Conservation (phyloP, 2,888 invertebrate genomes). For the Uloborus plumipes region DNA sequence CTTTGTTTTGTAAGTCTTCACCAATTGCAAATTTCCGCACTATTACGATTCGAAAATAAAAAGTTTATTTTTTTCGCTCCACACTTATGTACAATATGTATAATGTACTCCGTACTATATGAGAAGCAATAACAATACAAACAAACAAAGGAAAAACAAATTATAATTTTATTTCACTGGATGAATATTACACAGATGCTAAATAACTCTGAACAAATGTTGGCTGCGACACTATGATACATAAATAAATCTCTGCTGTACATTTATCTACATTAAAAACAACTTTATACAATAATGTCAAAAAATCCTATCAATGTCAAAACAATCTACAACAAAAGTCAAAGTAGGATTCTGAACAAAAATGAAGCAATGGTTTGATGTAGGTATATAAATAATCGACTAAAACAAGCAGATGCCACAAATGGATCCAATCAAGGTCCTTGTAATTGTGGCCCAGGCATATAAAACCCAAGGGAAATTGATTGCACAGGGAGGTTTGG, state of each 20-base stretch:
- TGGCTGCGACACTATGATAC: slow-evolving; percentile 14
- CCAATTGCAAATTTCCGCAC: too few relatives aligned
- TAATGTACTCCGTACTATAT: too few relatives aligned
- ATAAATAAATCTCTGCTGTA: slow-evolving; percentile 56
- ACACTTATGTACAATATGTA: too few relatives aligned
- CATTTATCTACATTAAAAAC: slow-evolving; percentile 62
- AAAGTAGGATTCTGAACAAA: slow-evolving; percentile 3
- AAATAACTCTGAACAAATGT: slow-evolving; percentile 1
- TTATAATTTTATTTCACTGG: slow-evolving; percentile 1
- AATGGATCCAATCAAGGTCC: slow-evolving; percentile 22
- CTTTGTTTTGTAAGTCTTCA: too few relatives aligned
- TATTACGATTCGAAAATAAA: too few relatives aligned
- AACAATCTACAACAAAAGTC: background rate
- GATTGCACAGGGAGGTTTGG: slow-evolving; percentile 38
- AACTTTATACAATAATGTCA: slow-evolving; percentile 41
- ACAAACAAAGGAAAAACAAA: too few relatives aligned
- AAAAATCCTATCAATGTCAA: slow-evolving; percentile 1
- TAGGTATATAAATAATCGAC: too few relatives aligned
- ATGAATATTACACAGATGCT: slow-evolving; percentile 5
- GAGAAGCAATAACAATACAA: too few relatives aligned
- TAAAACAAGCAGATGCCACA: background rate
- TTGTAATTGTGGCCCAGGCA: slow-evolving; percentile 59
- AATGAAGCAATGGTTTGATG: background rate
- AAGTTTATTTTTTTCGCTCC: too few relatives aligned
- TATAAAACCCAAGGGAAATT: slow-evolving; percentile 61